These are phyloP conservation scores for Branchellion lobata DNA, from an alignment of 2,888 invertebrate species.

Conservation along the genomic window DNA sequence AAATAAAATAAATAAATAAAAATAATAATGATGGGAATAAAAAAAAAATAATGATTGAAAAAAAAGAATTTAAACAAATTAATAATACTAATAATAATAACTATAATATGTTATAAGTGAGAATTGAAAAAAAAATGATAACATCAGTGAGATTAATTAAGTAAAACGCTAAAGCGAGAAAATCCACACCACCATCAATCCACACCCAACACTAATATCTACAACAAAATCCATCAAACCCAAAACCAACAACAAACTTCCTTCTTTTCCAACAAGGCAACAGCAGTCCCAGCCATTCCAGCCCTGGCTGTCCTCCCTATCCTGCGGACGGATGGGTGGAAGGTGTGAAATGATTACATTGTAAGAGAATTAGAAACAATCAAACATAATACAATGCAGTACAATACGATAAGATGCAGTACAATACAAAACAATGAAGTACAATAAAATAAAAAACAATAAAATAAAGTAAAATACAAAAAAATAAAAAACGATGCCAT, in stretches of 20 bases:
- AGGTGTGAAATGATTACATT: no score
- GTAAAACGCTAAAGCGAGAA: not conserved
- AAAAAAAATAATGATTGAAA: not conserved
- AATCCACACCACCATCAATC: not conserved
- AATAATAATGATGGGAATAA: not conserved
- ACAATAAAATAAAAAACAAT: no score
- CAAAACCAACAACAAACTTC: no score
- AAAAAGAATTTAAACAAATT: not conserved
- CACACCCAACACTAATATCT: not conserved
- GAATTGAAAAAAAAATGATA: not conserved
- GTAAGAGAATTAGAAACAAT: no score
- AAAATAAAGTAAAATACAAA: no score
- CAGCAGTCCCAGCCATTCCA: constrained; percentile 79
- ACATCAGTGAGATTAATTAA: not conserved
- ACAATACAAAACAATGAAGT: no score
- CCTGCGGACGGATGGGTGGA: no score
- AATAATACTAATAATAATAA: not conserved
- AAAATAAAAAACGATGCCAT: no score
- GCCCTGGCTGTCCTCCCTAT: constrained; percentile 91
- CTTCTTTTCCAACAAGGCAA: constrained; percentile 72
- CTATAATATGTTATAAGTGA: no score
- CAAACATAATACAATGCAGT: no score
- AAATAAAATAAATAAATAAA: not conserved
- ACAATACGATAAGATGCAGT: no score
- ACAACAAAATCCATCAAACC: no score